These are phyloP conservation scores for Peromyscus leucopus DNA, from an alignment of 2,113 vertebrate genomes.

Conservation along the genomic window DNA sequence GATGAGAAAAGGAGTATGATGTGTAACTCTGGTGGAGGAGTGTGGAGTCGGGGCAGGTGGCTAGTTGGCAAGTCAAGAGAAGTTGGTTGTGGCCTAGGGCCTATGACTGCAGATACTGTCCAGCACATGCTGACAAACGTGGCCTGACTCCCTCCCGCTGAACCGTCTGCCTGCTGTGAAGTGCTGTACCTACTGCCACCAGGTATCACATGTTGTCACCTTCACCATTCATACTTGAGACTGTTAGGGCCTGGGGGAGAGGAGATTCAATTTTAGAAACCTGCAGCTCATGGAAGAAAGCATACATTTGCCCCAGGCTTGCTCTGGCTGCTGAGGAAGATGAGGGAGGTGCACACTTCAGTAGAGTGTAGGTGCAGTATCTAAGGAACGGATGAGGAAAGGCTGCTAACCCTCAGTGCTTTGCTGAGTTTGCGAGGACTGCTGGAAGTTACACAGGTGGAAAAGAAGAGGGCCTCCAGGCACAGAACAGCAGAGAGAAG, in stretches of 20 bases:
- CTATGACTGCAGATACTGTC: no score
- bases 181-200: accelerated
- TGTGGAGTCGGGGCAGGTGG: neutral
- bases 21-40: accelerated
- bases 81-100: no score
- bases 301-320: accelerated
- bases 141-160: neutral
- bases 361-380: accelerated
- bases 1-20: neutral
- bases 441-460: accelerated
- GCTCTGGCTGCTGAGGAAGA: neutral
- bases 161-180: accelerated
- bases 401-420: neutral
- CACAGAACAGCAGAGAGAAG: neutral
- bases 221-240: neutral
- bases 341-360: neutral
- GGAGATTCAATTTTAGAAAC: neutral
- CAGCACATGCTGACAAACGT: accelerated
- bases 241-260: neutral
- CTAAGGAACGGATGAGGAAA: accelerated
- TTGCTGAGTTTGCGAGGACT: neutral
- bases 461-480: accelerated
- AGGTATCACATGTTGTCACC: neutral
- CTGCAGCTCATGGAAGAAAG: no score
- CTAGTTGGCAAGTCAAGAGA: neutral